Evolutionary conservation across 2,888 invertebrate species (phyloP), one percentile per base, ranked within the genome.

Genomic region (Colostygia pectinataria): DNA sequence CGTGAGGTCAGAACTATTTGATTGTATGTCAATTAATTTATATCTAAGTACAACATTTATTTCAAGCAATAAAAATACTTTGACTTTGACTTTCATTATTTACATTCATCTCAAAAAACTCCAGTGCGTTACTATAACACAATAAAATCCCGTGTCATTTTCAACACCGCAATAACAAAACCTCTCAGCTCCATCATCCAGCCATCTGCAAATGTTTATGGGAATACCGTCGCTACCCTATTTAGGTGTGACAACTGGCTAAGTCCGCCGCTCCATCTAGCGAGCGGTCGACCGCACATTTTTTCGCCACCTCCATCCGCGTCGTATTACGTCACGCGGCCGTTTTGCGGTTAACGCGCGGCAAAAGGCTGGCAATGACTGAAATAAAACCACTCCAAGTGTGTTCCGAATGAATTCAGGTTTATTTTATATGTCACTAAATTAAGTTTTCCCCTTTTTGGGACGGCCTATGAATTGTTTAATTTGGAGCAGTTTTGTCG

Each of bases 311-410:
- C 54, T 54, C 47, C 42, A 40, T 49, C 44, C 54, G 45, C 54
- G 41, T 59, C 56, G 50, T 46, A 52, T 56, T 54, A 52, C 48
- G 56, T 56, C 54, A 53, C 48, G 51, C 53, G 29, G 27, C 43
- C 59, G 43, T 51, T 59, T 50, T 53, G 59, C 32, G 59, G 59
- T 49, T 54, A 59, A 55, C 52, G 47, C 53, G 54, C 53, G 53
- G 48, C 50, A 54, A 56, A 54, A 54, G 52, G 52, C 59, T 55
- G 53, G 56, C 54, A 55, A 59, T 59, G 56, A 43, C 56, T 54
- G 56, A 53, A 59, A 59, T 54, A 57, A 59, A 57, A 53, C 54
- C 59, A 52, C 48, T 55, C 56, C 55, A 42, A 53, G 54, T 54
- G 47, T 48, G 41, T 38, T 44, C 46, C 10, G 37, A 51, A 57